Conservation (phyloP, 2,888 invertebrate species). For the Octodonta nipae region DNA sequence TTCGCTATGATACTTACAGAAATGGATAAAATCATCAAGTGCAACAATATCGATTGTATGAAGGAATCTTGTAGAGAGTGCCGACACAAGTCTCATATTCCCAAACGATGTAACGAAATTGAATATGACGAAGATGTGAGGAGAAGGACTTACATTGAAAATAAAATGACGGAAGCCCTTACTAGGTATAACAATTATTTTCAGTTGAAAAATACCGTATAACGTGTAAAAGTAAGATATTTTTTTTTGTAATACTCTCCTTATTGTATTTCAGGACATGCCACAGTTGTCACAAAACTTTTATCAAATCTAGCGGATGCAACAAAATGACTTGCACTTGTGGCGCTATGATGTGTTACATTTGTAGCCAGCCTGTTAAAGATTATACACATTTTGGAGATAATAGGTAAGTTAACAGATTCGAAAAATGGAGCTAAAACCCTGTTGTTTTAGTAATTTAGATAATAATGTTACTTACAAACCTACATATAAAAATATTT, state of each 20-base stretch:
- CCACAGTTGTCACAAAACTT: constrained; percentile 30
- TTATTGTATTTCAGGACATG: constrained; percentile 27
- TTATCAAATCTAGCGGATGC: constrained; percentile 37
- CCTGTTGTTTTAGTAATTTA: too few relatives aligned
- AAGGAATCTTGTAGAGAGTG: constrained; percentile 44
- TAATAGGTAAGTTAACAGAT: constrained; percentile 11
- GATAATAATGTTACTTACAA: too few relatives aligned
- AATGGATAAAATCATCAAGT: constrained; percentile 38
- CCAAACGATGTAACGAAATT: constrained; percentile 39
- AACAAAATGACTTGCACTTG: constrained; percentile 41
- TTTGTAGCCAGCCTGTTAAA: constrained; percentile 33
- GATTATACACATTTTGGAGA: constrained; percentile 38
- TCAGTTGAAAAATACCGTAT: not conserved
- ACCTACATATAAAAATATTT: too few relatives aligned
- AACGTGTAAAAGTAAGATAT: too few relatives aligned
- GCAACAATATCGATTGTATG: constrained; percentile 41
- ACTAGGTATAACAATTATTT: constrained; percentile 21
- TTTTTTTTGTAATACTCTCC: too few relatives aligned
- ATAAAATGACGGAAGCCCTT: constrained; percentile 41
- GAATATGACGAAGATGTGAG: constrained; percentile 36
- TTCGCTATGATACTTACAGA: constrained; percentile 39
- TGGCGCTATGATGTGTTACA: constrained; percentile 37
- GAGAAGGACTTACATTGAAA: constrained; percentile 40
- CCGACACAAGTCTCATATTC: constrained; percentile 41
- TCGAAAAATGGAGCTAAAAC: too few relatives aligned